phyloP scores from a whole-genome alignment of 2,797 vertebrate species.

The Ceyx erithaca region DNA sequence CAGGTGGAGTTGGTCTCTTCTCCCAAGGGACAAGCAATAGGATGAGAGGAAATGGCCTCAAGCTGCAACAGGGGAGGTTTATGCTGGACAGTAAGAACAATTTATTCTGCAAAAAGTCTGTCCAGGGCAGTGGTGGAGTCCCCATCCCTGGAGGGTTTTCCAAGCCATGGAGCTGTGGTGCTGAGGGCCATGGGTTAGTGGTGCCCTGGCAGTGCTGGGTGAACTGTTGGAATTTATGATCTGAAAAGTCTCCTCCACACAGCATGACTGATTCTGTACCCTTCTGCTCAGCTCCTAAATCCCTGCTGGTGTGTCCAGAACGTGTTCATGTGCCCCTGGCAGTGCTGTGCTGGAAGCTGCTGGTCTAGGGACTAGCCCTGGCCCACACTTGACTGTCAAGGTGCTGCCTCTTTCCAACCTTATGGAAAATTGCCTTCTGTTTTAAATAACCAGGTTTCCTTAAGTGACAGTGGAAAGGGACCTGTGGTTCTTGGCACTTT shows the following conservation, averaged over 20 bases:
- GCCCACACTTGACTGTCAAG: background rate
- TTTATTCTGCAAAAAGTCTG: too few relatives aligned
- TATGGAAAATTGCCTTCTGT: background rate
- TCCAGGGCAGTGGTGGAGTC: too few relatives aligned
- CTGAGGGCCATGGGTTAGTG: background rate
- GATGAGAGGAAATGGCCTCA: too few relatives aligned
- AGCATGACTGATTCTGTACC: background rate
- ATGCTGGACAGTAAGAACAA: too few relatives aligned
- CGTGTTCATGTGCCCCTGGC: accelerated
- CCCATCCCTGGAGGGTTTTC: background rate
- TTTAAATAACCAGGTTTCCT: accelerated
- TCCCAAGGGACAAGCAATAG: too few relatives aligned
- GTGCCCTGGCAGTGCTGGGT: background rate
- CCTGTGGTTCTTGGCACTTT: background rate
- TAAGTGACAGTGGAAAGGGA: background rate
- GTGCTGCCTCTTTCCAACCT: background rate
- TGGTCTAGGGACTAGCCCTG: accelerated
- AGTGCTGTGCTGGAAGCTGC: background rate
- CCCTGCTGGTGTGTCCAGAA: background rate
- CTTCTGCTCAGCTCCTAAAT: background rate
- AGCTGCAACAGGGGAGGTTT: too few relatives aligned
- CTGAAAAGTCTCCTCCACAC: background rate
- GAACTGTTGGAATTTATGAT: background rate
- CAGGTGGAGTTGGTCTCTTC: too few relatives aligned
- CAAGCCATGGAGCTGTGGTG: background rate